Conservation (phyloP, 2,797 vertebrate species). For the Vultur gryphus region DNA sequence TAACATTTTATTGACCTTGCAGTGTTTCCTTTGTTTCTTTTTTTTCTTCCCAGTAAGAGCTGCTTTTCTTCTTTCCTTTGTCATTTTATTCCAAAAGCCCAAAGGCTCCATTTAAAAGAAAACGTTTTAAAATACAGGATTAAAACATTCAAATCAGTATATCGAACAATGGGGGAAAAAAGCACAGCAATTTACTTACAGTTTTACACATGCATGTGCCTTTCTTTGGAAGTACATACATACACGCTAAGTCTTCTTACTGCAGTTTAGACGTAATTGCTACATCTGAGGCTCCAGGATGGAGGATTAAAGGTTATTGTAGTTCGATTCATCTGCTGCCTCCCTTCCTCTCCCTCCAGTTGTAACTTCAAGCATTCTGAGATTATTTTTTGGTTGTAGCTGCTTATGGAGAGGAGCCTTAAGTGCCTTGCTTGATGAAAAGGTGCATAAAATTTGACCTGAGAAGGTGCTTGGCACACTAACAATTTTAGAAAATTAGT, state of each 20-base stretch:
- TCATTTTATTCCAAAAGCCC: background rate
- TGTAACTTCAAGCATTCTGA: background rate
- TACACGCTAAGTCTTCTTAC: background rate
- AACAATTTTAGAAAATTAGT: background rate
- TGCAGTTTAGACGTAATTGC: background rate
- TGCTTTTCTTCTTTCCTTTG: background rate
- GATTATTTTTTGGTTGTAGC: background rate
- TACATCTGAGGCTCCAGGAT: background rate
- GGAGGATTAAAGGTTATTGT: background rate
- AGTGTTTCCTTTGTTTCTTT: background rate
- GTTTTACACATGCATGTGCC: background rate
- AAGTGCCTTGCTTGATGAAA: background rate
- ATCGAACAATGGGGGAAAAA: background rate
- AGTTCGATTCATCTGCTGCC: background rate
- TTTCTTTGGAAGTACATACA: background rate
- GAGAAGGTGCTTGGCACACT: background rate
- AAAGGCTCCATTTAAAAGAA: background rate
- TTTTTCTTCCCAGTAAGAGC: background rate
- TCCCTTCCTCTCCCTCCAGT: background rate
- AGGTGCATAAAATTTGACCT: background rate
- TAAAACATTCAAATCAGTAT: background rate
- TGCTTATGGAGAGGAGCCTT: background rate
- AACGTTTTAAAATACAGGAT: background rate
- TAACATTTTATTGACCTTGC: background rate
- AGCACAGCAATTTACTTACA: background rate